Base-by-base conservation (phyloP, 2,888 invertebrate species). In the Drosophila paranaensis region DNA sequence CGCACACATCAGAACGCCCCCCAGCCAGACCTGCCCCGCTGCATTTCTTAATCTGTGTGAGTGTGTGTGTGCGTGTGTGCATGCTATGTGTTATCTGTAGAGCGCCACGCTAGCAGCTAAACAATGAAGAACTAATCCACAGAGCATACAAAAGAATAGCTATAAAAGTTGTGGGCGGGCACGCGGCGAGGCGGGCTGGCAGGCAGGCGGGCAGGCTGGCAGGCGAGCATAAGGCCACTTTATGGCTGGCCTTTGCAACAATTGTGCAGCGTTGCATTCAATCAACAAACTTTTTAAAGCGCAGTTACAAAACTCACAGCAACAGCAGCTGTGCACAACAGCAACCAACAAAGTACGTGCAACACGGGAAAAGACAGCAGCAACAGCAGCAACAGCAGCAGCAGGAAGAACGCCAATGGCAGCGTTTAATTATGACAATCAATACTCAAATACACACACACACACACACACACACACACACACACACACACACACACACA, bases 171-270 rank as follows among this genome's bases (percentile, higher is more conserved):
- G 69, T 79, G 82, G 72, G 74, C 77, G 54, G 27, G 27, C 20
- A 20, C 20, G 27, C 27, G 72, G 72, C 77, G 54, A 27, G 72
- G 74, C 77, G 54, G 27, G 35, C 11, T 13, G 35, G 13, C 2
- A 46, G 14, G 54, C 11, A 9, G n/a, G 14, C 35, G 20, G 43
- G 20, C 20, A 8, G 50, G 40, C 27, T 43, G 58, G 39, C 62
- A 27, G 13, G 53, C 56, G 55, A 62, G 70, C 71, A 71, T 88
- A 84, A 75, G 77, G 81, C 84, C 86, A 84, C 84, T 88, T 85
- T 86, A 88, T 88, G 73, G 83, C 88, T 84, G 78, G 81, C 83
- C 88, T 86, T 83, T 86, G 84, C 88, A 88, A 88, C 86, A 84
- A 88, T 88, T 86, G 86, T 88, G 89, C 89, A 78, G 74, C 71